phyloP scores from a whole-genome alignment of 2,113 vertebrate genomes.

The Cervus canadensis region DNA sequence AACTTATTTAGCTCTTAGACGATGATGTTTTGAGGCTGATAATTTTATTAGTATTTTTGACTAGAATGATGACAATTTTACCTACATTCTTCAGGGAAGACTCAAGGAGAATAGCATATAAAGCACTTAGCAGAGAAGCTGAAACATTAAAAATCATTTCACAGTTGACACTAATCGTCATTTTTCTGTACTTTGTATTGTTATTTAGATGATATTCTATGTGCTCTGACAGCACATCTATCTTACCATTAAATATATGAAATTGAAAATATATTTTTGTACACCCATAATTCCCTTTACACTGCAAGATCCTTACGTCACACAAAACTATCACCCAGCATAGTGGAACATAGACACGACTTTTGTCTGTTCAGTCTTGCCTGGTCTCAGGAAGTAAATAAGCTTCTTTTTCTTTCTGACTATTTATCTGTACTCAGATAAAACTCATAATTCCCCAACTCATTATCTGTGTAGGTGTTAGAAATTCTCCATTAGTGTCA shows the following conservation, averaged over 20 bases:
- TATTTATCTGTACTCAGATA: slow-evolving; percentile 16
- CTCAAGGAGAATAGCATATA: neutral
- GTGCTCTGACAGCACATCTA: too few species aligned
- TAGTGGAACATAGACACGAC: neutral
- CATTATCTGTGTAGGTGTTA: slow-evolving; percentile 41
- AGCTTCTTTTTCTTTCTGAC: neutral
- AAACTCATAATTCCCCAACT: slow-evolving; percentile 9
- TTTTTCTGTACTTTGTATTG: too few species aligned
- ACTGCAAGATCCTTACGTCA: too few species aligned
- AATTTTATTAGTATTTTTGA: neutral
- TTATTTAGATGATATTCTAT: too few species aligned
- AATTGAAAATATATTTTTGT: too few species aligned
- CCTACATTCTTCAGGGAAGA: neutral
- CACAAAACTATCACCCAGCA: neutral
- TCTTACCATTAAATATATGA: too few species aligned
- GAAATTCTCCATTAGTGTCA: slow-evolving; percentile 44
- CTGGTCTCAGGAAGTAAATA: neutral
- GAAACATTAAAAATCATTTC: neutral
- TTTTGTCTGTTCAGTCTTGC: neutral
- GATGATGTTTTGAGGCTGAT: neutral
- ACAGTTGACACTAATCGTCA: neutral
- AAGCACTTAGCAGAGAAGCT: neutral
- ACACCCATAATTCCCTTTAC: too few species aligned
- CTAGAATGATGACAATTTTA: neutral
- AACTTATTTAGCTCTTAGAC: neutral